Evolutionary conservation across 2,113 vertebrate species (phyloP), one percentile per base, ranked within the genome.

Genomic region (Bothrops jararaca): DNA sequence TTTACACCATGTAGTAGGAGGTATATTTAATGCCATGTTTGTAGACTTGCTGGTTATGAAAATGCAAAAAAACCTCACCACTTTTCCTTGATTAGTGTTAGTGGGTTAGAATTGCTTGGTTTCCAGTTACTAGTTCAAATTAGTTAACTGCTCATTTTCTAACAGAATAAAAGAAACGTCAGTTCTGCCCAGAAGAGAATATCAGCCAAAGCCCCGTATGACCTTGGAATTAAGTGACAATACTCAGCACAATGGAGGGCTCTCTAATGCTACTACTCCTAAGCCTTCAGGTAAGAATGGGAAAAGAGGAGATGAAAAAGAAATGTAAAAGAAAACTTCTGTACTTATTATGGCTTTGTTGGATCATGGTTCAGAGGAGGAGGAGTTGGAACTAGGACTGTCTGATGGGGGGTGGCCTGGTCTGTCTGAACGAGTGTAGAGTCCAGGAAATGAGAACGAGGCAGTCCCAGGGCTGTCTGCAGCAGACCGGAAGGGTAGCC

Each of bases 201-300:
- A 97, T 50, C 88, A 97, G 56, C 98, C 99, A 9, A 99, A 99
- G 95, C 98, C 99, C 0, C 98, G 99, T 0, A 98, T 98, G 93
- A 98, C 98, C 90, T 96, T 99, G 97, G 99, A 99, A 92, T 98
- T 99, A 92, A 98, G 96, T 91, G 99, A 99, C 94, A 98, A 98
- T 94, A 93, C 95, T 92, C 98, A 98, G 69, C 98, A 98, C 96
- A 99, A 99, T 42, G 99, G 99, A 91, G 99, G 98, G 54, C 97
- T 99, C n/a, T 98, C 98, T 60, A 98, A 98, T 94, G 97, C 98
- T 0, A 96, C 98, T 88, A 98, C 98, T 1, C 98, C 99, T 85
- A 98, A 98, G 93, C 99, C 99, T 48, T 96, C 99, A 98, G 98
- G 99, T 99, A 97, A 97, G 93, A 39, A 6, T 1, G 85, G 15